Evolutionary conservation across 2,888 invertebrate genomes (phyloP).

Genomic region (Zeuzera pyrina): DNA sequence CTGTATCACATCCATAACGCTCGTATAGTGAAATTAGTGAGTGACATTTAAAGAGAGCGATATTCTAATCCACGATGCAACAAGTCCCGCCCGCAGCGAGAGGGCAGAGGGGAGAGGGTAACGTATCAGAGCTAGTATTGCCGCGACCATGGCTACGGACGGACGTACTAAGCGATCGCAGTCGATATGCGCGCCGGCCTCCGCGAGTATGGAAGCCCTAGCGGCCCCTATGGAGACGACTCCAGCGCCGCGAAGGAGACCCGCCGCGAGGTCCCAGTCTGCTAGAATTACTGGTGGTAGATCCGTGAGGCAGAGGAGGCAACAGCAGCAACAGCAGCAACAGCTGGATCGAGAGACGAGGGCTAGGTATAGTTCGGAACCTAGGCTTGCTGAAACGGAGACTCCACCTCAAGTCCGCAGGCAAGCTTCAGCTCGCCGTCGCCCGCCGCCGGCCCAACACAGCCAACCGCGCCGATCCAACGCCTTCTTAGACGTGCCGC

Average conservation of each 20-base stretch:
- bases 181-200: constrained; percentile 81
- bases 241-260: constrained; percentile 74
- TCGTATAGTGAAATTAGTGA: no score
- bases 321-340: constrained; percentile 61
- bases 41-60: constrained; percentile 45
- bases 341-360: constrained; percentile 67
- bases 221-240: constrained; percentile 69
- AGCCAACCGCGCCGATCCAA: constrained; percentile 76
- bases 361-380: constrained; percentile 78
- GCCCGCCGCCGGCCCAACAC: constrained; percentile 61
- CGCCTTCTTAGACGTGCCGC: constrained; percentile 81
- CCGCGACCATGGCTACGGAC: constrained; percentile 76
- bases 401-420: constrained; percentile 78
- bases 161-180: constrained; percentile 81
- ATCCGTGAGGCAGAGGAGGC: constrained; percentile 62
- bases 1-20: no score
- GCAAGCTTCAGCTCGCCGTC: constrained; percentile 74
- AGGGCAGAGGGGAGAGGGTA: constrained; percentile 18
- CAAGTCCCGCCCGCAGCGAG: constrained; percentile 44
- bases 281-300: constrained; percentile 80
- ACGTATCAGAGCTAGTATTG: constrained; percentile 52
- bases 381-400: constrained; percentile 77
- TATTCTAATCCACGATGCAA: constrained; percentile 51
- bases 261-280: constrained; percentile 83
- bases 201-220: constrained; percentile 78